A percentile compares a stretch with the other conserved stretches of the same genome.
Conservation (phyloP, 2,888 invertebrate genomes). For the Machimus rusticus region DNA sequence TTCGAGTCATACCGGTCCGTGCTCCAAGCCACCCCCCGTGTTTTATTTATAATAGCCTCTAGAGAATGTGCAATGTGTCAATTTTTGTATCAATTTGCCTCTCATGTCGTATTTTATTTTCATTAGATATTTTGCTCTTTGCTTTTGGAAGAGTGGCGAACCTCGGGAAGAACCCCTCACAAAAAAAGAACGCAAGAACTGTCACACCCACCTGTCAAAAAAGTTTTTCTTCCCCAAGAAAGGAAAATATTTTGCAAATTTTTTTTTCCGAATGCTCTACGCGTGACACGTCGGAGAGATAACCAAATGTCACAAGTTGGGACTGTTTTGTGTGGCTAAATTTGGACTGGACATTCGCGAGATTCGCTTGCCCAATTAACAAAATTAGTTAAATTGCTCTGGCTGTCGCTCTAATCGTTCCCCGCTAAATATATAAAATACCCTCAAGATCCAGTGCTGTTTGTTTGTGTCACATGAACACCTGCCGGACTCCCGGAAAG, state of each 20-base stretch:
- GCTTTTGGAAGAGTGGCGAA: slow-evolving; percentile 3
- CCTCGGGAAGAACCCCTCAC: background rate
- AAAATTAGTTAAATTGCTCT: background rate
- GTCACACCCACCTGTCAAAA: slow-evolving; percentile 45
- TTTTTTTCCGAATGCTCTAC: background rate
- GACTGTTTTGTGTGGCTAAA: slow-evolving; percentile 6
- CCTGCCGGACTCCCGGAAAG: background rate
- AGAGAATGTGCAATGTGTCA: slow-evolving; percentile 26
- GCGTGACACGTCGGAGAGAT: slow-evolving; percentile 21
- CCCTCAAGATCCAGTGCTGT: background rate
- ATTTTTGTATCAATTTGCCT: background rate
- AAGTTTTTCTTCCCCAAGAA: background rate
- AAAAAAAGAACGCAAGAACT: background rate
- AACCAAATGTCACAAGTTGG: background rate
- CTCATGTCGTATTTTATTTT: background rate
- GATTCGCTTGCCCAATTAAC: background rate
- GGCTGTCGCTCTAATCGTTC: background rate
- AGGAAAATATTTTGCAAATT: slow-evolving; percentile 26
- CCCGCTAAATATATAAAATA: background rate
- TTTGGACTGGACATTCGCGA: background rate
- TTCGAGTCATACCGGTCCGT: slow-evolving; percentile 61
- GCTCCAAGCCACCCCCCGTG: slow-evolving; percentile 39
- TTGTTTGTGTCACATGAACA: background rate
- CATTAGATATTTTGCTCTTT: slow-evolving; percentile 1
- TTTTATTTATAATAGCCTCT: background rate